Evolutionary conservation across 2,888 invertebrate genomes (phyloP), one percentile per base, ranked within the genome.

Genomic region (Villa cingulata): DNA sequence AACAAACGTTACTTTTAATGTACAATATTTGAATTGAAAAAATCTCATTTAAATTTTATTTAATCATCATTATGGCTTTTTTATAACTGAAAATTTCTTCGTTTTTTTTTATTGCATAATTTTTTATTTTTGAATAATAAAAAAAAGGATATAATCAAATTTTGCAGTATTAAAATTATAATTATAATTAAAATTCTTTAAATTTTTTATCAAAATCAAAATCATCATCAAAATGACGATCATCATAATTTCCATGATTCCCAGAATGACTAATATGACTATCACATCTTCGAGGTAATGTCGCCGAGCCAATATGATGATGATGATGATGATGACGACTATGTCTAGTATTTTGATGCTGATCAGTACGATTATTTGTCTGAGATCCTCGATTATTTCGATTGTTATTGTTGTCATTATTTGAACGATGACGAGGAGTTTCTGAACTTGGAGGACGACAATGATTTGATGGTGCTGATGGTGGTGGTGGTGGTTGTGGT

Each of bases 361-460:
- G 48, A 40, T 23, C 23, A 23, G 15, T 39, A 23, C n/a, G 20
- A 23, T n/a, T n/a, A 16, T 36, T 36, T 36, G n/a, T 36, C 4
- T 36, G 36, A 36, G 16, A 36, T 12, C 4, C n/a, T 7, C n/a
- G 16, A 36, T 36, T 36, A 36, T 36, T 34, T 34, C 34, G 14
- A 7, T 15, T 4, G 16, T 36, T n/a, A 16, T 36, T 36, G 4
- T 4, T 36, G 3, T 16, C n/a, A 36, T 36, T 37, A 15, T 37
- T 27, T 46, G 48, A 32, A 41, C 38, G 48, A 18, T 44, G 41
- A 38, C 45, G 38, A 48, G 45, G 50, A 45, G 61, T 61, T 1
- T 56, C 50, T 2, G 64, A 60, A 6, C 62, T 58, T 3, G 64
- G 57, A 3, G 66, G 64, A 1, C 63, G 67, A 37, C 68, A 68